Evolutionary conservation across 2,113 vertebrate species (phyloP), one percentile per base, ranked within the genome.

Genomic region (Colinus virginianus): DNA sequence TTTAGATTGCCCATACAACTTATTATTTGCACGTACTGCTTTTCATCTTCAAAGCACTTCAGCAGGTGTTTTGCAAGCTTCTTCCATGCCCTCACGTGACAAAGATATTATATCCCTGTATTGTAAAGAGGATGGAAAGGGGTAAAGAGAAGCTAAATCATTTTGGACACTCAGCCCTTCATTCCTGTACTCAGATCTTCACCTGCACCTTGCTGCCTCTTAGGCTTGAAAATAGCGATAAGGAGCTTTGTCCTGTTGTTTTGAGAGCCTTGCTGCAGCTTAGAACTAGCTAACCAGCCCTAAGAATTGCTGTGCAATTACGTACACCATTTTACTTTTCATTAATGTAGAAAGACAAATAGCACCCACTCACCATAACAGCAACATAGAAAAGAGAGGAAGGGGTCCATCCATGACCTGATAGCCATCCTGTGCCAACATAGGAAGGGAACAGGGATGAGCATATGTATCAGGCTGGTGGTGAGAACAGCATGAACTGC

Each of bases 31-130:
- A 45, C n/a, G 4, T 36, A 43, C 5, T 55, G 32, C 55, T 90
- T 67, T 83, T 55, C 2, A 1, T 40, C 93, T 85, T 92, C 74
- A 92, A 75, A 95, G 86, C 74, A 32, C 58, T 94, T 82, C 72
- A 40, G 82, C 69, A 74, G 58, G 78, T 6, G 14, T 80, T 94
- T 87, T 25, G 74, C 63, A 78, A 93, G 48, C 71, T 88, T 74
- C 78, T 90, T 51, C 23, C 45, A 12, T 69, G 3, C 48, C 30
- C 67, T 61, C 30, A 26, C 14, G 22, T 75, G 86, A 82, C 87
- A 84, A 69, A 75, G n/a, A 45, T 20, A 87, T 75, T 26, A 45
- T 34, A 59, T 61, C 43, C n/a, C 42, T 26, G 7, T 14, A 21
- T 83, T 81, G 45, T 53, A 79, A 62, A 59, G n/a, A 32, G 19